These are phyloP conservation scores for Callipepla squamata DNA, from an alignment of 2,113 vertebrate species.

Conservation along the genomic window DNA sequence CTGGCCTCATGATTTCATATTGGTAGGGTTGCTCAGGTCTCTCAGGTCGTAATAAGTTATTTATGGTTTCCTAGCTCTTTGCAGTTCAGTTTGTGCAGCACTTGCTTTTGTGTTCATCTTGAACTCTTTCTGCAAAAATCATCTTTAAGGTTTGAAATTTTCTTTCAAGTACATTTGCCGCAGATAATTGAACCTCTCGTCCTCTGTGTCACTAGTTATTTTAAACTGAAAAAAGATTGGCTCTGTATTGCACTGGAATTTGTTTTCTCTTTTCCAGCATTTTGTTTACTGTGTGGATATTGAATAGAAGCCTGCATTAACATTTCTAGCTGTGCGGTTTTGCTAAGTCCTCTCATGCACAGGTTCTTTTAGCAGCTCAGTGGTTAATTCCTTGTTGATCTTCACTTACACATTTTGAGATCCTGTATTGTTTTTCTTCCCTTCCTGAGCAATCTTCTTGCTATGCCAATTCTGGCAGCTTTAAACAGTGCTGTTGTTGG, in stretches of 20 bases:
- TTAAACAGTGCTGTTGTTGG: neutral
- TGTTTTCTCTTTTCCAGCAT: slow-evolving; percentile 15
- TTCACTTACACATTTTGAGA: slow-evolving; percentile 12
- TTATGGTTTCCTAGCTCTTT: neutral
- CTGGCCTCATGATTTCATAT: neutral
- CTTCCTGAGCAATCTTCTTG: neutral
- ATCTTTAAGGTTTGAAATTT: neutral
- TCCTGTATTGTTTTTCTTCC: slow-evolving; percentile 9
- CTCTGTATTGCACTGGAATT: neutral
- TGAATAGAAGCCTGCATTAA: neutral
- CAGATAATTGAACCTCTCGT: neutral
- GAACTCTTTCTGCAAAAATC: neutral
- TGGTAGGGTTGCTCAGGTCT: neutral
- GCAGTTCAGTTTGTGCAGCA: neutral
- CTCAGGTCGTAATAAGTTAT: neutral
- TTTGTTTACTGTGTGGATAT: slow-evolving; percentile 17
- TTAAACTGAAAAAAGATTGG: neutral
- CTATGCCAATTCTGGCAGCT: neutral
- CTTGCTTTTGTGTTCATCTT: neutral
- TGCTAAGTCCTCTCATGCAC: neutral
- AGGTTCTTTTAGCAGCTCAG: neutral
- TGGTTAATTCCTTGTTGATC: slow-evolving; percentile 6
- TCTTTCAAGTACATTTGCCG: neutral
- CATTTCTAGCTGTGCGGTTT: neutral
- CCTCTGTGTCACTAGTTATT: neutral